Evolutionary conservation across 2,888 invertebrate genomes (phyloP).

Genomic region (Lycocerus yunnanus): DNA sequence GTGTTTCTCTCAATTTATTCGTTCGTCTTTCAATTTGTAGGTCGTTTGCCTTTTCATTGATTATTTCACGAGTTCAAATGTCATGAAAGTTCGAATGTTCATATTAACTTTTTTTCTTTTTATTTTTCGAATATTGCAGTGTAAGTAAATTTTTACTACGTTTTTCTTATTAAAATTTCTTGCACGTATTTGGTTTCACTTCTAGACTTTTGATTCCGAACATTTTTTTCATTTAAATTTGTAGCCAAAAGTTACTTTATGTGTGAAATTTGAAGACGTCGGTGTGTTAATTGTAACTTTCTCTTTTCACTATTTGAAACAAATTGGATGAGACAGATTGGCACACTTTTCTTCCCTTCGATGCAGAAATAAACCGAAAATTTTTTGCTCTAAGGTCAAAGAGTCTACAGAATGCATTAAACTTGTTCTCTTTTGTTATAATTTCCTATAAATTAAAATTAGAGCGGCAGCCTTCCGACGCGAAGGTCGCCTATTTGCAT

Average conservation of each 20-base stretch:
- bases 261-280: background rate
- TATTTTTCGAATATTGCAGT: background rate
- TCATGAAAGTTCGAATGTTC: background rate
- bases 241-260: background rate
- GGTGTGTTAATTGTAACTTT: background rate
- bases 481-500: background rate
- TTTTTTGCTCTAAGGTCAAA: background rate
- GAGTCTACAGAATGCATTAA: background rate
- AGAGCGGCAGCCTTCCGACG: background rate
- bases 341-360: background rate
- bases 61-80: background rate
- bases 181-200: too few species aligned
- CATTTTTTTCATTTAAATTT: background rate
- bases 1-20: background rate
- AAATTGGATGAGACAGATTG: background rate
- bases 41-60: background rate
- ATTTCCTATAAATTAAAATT: background rate
- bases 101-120: background rate
- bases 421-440: background rate
- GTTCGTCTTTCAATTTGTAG: background rate
- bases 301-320: background rate
- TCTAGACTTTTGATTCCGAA: background rate
- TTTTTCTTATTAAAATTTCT: background rate
- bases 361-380: background rate
- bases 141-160: too few species aligned